Conservation (phyloP, 1,140 invertebrate genomes). For the Drosophila arizonae region DNA sequence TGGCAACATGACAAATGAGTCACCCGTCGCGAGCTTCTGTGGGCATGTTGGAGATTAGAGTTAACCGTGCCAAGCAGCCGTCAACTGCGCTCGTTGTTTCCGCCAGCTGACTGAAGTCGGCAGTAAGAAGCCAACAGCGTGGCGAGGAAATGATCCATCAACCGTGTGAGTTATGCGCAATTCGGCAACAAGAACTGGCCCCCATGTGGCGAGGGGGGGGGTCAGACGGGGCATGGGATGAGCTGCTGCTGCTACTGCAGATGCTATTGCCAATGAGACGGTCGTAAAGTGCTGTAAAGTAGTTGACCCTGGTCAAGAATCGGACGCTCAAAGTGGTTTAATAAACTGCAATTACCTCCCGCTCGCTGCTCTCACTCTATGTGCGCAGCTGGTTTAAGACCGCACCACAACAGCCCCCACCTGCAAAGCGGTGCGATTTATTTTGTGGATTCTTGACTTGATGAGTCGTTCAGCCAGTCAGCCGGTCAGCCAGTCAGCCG, state of each 20-base stretch:
- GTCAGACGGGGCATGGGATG: conserved; percentile 18
- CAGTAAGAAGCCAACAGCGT: conserved; percentile 13
- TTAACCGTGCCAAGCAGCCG: conserved; percentile 11
- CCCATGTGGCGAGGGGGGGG: conserved; percentile 7
- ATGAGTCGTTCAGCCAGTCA: conserved; percentile 12
- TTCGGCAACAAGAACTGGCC: conserved; percentile 56
- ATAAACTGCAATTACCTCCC: conserved; percentile 73
- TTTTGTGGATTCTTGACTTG: conserved; percentile 72
- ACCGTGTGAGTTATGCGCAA: conserved; percentile 69
- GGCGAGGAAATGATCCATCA: conserved; percentile 75
- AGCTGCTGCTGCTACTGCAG: conserved; percentile 26
- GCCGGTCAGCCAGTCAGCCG: no score
- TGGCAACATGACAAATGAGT: conserved; percentile 61
- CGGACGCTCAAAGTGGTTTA: conserved; percentile 72
- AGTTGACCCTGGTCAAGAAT: conserved; percentile 79
- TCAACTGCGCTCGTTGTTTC: conserved; percentile 44
- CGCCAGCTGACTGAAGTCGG: conserved; percentile 14
- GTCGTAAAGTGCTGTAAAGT: conserved; percentile 55
- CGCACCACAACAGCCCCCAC: conserved; percentile 48
- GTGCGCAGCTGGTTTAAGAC: conserved; percentile 30
- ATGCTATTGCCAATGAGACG: conserved; percentile 1
- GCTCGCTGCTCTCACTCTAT: conserved; percentile 18
- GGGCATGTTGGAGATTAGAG: conserved; percentile 32
- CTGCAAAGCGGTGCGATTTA: conserved; percentile 53
- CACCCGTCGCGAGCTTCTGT: conserved; percentile 38